Percentiles rank a stretch among this genome's conserved stretches.
Evolutionary conservation across 2,797 vertebrate genomes (phyloP).

Genomic region (Tamandua tetradactyla): DNA sequence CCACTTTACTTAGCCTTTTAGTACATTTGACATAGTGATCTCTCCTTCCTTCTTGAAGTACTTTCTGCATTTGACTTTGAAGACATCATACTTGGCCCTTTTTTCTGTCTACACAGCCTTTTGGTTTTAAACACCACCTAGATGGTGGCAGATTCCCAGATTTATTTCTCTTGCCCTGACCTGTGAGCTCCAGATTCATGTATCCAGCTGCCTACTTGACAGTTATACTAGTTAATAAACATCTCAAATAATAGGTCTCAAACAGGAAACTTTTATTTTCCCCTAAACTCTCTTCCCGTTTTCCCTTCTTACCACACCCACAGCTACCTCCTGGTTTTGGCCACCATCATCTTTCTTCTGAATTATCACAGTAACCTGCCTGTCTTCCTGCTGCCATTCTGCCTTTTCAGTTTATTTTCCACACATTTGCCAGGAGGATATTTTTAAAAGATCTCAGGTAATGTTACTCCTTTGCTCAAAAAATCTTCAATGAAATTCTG

Average conservation of each 20-base stretch:
- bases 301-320: background rate
- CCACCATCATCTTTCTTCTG: background rate
- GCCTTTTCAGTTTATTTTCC: background rate
- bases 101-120: background rate
- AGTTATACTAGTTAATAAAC: slow-evolving; percentile 19
- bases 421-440: background rate
- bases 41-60: slow-evolving; percentile 13
- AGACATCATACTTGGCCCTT: background rate
- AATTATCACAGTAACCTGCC: background rate
- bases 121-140: background rate
- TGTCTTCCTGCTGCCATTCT: background rate
- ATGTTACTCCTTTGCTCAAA: background rate
- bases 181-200: slow-evolving; percentile 27
- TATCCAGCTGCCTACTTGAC: background rate
- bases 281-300: background rate
- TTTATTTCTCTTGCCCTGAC: slow-evolving; percentile 39
- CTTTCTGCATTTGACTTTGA: background rate
- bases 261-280: background rate
- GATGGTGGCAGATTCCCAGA: background rate
- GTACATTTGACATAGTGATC: background rate
- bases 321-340: background rate
- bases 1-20: background rate
- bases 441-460: slow-evolving; percentile 7
- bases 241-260: slow-evolving; percentile 32
- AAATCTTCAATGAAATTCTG: slow-evolving; percentile 1